A percentile compares a stretch with the other conserved stretches of the same genome.
Conservation (phyloP, 2,797 vertebrate genomes). For the Halcyon chelicuti region DNA sequence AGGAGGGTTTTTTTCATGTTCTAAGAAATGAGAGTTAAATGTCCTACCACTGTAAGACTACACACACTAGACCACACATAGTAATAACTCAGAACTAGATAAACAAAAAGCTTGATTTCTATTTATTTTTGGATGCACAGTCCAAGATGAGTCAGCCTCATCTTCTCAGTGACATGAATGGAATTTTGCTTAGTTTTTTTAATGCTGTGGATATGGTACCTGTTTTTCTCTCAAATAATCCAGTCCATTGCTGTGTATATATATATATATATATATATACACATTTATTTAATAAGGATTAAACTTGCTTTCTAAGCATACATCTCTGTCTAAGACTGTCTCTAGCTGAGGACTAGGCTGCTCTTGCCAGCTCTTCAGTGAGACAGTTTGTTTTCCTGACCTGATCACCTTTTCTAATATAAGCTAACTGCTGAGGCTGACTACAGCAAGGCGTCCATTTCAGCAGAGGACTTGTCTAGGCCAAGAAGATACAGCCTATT, state of each 20-base stretch:
- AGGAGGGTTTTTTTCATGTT: not conserved
- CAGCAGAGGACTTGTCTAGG: not conserved
- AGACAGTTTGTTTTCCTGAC: not conserved
- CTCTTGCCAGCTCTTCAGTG: not conserved
- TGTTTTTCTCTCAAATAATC: not conserved
- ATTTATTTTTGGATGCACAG: not conserved
- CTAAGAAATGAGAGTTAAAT: conserved; percentile 1
- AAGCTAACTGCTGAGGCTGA: not conserved
- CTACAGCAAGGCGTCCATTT: not conserved
- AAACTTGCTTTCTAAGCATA: not conserved
- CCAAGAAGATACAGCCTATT: not conserved
- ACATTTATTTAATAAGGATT: not conserved
- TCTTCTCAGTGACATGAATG: not conserved
- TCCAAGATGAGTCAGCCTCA: not conserved
- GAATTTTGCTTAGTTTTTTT: not conserved
- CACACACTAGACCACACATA: not conserved
- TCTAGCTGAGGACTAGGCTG: not conserved
- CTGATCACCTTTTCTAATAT: not conserved
- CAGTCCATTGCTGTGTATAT: not conserved
- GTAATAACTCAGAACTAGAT: not conserved
- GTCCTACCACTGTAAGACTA: not conserved
- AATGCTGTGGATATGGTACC: not conserved
- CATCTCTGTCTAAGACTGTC: not conserved
- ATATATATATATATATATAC: fast-evolving
- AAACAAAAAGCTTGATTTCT: not conserved